A percentile compares a stretch with the other conserved stretches of the same genome.
Evolutionary conservation across 2,113 vertebrate species (phyloP).

Genomic region (Eubucco bourcierii): DNA sequence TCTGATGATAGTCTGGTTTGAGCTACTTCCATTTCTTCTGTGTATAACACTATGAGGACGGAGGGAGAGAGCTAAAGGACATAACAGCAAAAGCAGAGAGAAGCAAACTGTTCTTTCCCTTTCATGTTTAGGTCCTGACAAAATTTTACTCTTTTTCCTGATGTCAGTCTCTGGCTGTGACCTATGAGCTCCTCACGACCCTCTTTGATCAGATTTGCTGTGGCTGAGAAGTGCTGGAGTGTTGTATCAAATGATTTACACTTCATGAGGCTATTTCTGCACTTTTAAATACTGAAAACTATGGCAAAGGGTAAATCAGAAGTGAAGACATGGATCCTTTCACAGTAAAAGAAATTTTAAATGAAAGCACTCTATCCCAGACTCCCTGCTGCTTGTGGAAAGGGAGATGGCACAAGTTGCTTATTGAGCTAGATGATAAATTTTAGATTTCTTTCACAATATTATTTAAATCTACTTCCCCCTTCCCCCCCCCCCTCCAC

Average conservation of each 20-base stretch:
- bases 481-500: too few relatives aligned
- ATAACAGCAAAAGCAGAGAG: not conserved
- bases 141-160: not conserved
- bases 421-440: slow-evolving; percentile 22
- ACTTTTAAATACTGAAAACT: not conserved
- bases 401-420: slow-evolving; percentile 25
- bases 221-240: not conserved
- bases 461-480: slow-evolving; percentile 58
- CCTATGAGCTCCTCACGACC: not conserved
- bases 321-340: slow-evolving; percentile 19
- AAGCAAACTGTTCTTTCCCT: not conserved
- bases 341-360: slow-evolving; percentile 51
- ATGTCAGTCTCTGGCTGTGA: not conserved
- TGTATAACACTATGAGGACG: not conserved
- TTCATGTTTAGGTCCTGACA: not conserved
- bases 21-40: not conserved
- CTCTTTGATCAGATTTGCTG: not conserved
- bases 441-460: slow-evolving; percentile 56
- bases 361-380: slow-evolving; percentile 29
- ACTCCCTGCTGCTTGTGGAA: slow-evolving; percentile 30
- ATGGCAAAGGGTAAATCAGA: not conserved
- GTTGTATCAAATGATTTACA: not conserved
- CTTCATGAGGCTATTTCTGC: not conserved
- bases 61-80: not conserved
- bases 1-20: not conserved